A percentile compares a stretch with the other conserved stretches of the same genome.
Evolutionary conservation across 2,797 vertebrate species (phyloP).

Genomic region (Catamblyrhynchus diadema): DNA sequence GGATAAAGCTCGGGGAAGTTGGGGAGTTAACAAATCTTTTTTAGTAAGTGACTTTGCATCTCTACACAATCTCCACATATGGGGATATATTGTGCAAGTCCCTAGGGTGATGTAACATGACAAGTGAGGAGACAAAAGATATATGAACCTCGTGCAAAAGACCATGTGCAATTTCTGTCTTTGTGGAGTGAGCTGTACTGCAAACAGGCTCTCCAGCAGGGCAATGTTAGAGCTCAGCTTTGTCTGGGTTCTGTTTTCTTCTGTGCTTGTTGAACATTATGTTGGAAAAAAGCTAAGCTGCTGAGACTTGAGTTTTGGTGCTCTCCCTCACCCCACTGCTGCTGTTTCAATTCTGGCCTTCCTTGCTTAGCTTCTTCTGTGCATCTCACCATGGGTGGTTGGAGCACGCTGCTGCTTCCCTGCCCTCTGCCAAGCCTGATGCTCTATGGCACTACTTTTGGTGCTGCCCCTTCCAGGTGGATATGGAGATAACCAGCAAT

Average conservation of each 20-base stretch:
- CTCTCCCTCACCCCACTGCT: background rate
- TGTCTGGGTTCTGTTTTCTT: background rate
- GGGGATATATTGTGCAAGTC: background rate
- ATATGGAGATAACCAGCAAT: background rate
- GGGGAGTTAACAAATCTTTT: background rate
- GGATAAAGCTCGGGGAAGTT: background rate
- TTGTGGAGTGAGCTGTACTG: background rate
- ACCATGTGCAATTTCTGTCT: background rate
- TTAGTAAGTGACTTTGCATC: background rate
- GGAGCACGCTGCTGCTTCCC: background rate
- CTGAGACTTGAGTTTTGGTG: background rate
- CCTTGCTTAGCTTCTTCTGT: background rate
- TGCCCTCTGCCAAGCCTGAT: background rate
- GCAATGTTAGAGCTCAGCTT: background rate
- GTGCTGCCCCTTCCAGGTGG: background rate
- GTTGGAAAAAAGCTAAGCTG: background rate
- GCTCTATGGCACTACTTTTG: background rate
- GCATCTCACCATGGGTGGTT: background rate
- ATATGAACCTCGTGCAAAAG: background rate
- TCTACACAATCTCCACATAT: background rate
- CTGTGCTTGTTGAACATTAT: background rate
- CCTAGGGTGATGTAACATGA: background rate
- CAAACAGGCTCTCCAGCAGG: background rate
- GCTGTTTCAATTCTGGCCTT: background rate
- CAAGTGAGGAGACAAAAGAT: background rate